Evolutionary conservation across 1,140 invertebrate species (phyloP).

Genomic region (Rhyacophila brunnea): DNA sequence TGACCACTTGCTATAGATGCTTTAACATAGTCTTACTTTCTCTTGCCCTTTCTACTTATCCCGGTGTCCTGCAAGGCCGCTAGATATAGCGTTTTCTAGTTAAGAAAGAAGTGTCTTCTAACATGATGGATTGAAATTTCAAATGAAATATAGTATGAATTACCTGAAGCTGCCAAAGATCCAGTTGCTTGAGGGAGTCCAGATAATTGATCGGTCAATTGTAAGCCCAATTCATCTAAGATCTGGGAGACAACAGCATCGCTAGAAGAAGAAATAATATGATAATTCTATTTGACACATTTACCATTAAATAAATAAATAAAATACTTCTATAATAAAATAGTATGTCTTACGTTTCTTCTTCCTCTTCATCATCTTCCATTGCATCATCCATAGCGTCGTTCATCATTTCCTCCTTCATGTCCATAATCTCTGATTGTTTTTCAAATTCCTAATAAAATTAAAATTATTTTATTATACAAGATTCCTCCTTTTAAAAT

Average conservation of each 20-base stretch:
- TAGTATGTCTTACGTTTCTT: constrained; percentile 76
- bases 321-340: constrained; percentile 7
- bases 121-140: too few relatives aligned
- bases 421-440: constrained; percentile 99
- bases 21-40: too few relatives aligned
- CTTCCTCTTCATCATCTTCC: constrained; percentile 97
- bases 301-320: too few relatives aligned
- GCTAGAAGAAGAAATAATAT: constrained; percentile 48
- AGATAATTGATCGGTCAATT: constrained; percentile 86
- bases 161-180: constrained; percentile 57
- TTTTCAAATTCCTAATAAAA: constrained; percentile 93
- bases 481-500: neutral
- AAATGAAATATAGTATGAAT: too few relatives aligned
- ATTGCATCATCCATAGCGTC: constrained; percentile 99
- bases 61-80: too few relatives aligned
- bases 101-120: too few relatives aligned
- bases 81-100: too few relatives aligned
- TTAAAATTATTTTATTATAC: neutral
- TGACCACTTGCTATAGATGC: too few relatives aligned
- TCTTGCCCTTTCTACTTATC: too few relatives aligned
- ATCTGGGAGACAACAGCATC: constrained; percentile 92
- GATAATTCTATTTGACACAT: too few relatives aligned
- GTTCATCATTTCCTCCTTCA: constrained; percentile 99
- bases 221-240: constrained; percentile 94
- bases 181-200: constrained; percentile 77